A percentile compares a stretch with the other conserved stretches of the same genome.
These are phyloP conservation scores for Ecliptopera silaceata DNA, from an alignment of 2,888 invertebrate species.

Conservation along the genomic window DNA sequence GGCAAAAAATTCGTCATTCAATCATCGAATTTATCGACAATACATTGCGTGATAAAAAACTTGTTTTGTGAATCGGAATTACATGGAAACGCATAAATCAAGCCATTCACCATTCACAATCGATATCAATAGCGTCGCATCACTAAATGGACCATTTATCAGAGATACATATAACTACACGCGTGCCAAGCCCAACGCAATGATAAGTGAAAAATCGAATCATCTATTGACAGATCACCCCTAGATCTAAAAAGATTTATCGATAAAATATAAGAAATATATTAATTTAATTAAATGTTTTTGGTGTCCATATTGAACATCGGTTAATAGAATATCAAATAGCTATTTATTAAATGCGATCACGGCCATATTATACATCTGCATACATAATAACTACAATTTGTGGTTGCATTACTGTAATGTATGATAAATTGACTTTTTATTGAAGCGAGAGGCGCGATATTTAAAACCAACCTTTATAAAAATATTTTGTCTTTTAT, in stretches of 20 bases:
- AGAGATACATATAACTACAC: slow-evolving; percentile 64
- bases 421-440: slow-evolving; percentile 29
- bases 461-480: neutral
- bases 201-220: slow-evolving; percentile 66
- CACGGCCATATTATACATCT: slow-evolving; percentile 55
- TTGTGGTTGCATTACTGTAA: slow-evolving; percentile 31
- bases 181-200: slow-evolving; percentile 64
- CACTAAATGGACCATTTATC: slow-evolving; percentile 73
- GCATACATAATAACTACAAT: slow-evolving; percentile 52
- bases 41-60: slow-evolving; percentile 51
- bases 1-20: slow-evolving; percentile 50
- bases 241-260: slow-evolving; percentile 67
- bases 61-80: slow-evolving; percentile 63
- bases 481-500: neutral
- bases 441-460: slow-evolving; percentile 13
- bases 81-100: slow-evolving; percentile 72
- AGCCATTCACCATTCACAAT: slow-evolving; percentile 54
- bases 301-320: slow-evolving; percentile 47
- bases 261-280: slow-evolving; percentile 37
- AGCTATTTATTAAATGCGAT: slow-evolving; percentile 60
- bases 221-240: slow-evolving; percentile 66
- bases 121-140: slow-evolving; percentile 67
- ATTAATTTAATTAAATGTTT: slow-evolving; percentile 26
- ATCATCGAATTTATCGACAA: slow-evolving; percentile 51
- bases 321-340: slow-evolving; percentile 72